phyloP scores from a whole-genome alignment of 2,113 vertebrate species.

The Gadus macrocephalus region DNA sequence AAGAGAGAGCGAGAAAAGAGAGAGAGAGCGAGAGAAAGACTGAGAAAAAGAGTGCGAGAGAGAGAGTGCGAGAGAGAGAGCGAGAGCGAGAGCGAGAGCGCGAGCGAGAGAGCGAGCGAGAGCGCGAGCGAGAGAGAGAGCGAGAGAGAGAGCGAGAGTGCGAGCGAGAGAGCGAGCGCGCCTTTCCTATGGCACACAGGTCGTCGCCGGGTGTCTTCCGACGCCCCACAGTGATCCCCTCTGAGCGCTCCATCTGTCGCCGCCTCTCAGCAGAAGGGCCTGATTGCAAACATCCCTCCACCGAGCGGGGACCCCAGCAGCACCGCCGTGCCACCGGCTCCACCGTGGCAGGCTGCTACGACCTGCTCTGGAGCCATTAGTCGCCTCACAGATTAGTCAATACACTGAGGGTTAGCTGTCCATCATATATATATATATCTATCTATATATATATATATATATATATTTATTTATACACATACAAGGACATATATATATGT shows the following conservation, averaged over 20 bases:
- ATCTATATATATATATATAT: too few species aligned
- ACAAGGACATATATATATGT: too few species aligned
- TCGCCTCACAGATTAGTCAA: too few species aligned
- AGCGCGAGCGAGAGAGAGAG: too few species aligned
- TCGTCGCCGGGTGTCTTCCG: constrained; percentile 38
- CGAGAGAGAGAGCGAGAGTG: too few species aligned
- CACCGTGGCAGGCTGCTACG: constrained; percentile 54
- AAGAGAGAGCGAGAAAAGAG: neutral
- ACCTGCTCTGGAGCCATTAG: constrained; percentile 11
- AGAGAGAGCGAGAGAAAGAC: neutral
- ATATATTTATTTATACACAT: too few species aligned
- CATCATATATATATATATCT: too few species aligned
- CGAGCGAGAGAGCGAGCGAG: too few species aligned
- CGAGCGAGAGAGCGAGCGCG: neutral
- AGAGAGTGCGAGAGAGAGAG: neutral
- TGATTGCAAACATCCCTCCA: constrained; percentile 58
- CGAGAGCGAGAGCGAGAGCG: too few species aligned
- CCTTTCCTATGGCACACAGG: constrained; percentile 8
- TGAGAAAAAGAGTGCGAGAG: neutral
- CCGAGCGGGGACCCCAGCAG: constrained; percentile 43
- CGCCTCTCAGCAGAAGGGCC: constrained; percentile 26
- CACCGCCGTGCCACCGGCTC: constrained; percentile 37
- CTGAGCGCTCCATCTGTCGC: constrained; percentile 59
- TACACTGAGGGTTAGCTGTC: too few species aligned
- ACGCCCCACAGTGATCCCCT: constrained; percentile 26